These are phyloP conservation scores for Leptinotarsa tumamoca DNA, from an alignment of 2,888 invertebrate species.

Conservation along the genomic window DNA sequence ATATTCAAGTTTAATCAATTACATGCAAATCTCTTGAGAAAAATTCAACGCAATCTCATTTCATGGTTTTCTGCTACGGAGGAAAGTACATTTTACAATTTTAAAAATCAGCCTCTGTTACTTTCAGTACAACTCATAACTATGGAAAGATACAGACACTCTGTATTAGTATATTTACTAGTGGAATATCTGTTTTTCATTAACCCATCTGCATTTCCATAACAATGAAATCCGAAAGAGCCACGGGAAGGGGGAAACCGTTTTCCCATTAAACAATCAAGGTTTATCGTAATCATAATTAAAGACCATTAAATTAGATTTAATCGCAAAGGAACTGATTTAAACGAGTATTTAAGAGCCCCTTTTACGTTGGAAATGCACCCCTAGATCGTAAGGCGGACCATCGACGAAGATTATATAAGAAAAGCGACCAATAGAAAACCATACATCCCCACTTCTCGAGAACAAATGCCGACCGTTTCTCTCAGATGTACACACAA, in stretches of 20 bases:
- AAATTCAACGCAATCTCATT: too few relatives aligned
- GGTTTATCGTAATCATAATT: constrained; percentile 55
- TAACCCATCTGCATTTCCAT: constrained; percentile 25
- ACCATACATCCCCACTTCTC: constrained; percentile 51
- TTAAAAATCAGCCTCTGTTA: too few relatives aligned
- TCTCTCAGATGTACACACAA: constrained; percentile 40
- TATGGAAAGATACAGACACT: not conserved
- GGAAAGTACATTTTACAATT: too few relatives aligned
- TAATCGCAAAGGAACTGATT: constrained; percentile 60
- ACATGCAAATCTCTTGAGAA: too few relatives aligned
- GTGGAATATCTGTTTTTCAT: constrained; percentile 17
- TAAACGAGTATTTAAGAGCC: constrained; percentile 56
- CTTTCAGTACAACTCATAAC: not conserved
- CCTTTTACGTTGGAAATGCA: constrained; percentile 52
- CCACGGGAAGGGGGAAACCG: constrained; percentile 30
- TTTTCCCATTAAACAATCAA: constrained; percentile 49
- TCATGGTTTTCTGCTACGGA: too few relatives aligned
- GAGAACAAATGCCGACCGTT: constrained; percentile 47
- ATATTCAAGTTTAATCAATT: too few relatives aligned
- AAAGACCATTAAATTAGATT: constrained; percentile 60
- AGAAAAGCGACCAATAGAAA: constrained; percentile 58
- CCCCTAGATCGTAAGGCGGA: constrained; percentile 51
- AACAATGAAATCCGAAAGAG: constrained; percentile 11
- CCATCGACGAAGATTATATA: constrained; percentile 56
- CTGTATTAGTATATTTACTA: constrained; percentile 3